Conservation (phyloP, 2,888 invertebrate species). For the Meghimatium bilineatum region DNA sequence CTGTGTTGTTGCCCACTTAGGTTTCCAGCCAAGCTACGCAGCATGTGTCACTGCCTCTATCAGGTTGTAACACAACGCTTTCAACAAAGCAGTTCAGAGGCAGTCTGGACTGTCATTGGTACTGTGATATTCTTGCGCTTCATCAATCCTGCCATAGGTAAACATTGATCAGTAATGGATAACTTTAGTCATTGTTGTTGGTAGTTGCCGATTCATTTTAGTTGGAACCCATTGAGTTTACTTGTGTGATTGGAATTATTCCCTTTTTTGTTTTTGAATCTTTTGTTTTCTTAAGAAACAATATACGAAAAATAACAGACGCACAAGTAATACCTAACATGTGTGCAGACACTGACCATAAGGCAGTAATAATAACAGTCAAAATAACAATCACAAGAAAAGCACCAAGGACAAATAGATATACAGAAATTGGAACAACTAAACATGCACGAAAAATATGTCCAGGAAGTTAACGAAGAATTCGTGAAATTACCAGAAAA, state of each 20-base stretch:
- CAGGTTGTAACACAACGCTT: constrained; percentile 81
- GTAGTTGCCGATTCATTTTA: constrained; percentile 4
- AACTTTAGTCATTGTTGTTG: constrained; percentile 10
- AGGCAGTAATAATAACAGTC: too few relatives aligned
- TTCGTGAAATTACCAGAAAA: too few relatives aligned
- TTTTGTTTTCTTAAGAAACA: too few relatives aligned
- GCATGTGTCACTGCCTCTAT: constrained; percentile 96
- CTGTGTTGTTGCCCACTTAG: constrained; percentile 70
- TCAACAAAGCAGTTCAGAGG: constrained; percentile 78
- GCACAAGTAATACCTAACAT: too few relatives aligned
- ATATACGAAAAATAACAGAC: too few relatives aligned
- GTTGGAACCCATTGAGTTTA: not conserved
- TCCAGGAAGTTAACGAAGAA: too few relatives aligned
- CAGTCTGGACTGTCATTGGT: constrained; percentile 84
- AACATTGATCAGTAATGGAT: constrained; percentile 28
- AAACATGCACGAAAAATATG: too few relatives aligned
- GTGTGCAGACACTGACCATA: too few relatives aligned
- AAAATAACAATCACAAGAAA: too few relatives aligned
- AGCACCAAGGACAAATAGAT: too few relatives aligned
- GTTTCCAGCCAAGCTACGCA: constrained; percentile 94
- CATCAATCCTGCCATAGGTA: constrained; percentile 94
- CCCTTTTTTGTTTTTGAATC: too few relatives aligned
- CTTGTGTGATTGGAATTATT: not conserved
- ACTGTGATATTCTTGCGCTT: constrained; percentile 97
- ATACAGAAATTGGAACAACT: too few relatives aligned